Evolutionary conservation across 2,113 vertebrate species (phyloP).

Genomic region (Trinectes maculatus): DNA sequence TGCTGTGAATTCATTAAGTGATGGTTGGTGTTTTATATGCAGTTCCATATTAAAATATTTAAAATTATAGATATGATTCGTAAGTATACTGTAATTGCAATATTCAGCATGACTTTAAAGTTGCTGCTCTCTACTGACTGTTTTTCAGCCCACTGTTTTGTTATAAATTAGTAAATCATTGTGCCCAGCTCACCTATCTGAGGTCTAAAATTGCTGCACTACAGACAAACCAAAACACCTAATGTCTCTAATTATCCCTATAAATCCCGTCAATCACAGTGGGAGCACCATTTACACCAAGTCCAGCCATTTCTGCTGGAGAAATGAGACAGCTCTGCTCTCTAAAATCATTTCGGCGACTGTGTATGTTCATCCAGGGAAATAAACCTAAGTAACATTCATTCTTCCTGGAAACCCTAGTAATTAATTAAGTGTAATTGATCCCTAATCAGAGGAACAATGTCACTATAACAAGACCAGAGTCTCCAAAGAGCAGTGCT

Average conservation of each 20-base stretch:
- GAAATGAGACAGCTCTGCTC: not conserved
- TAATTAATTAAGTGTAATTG: conserved; percentile 51
- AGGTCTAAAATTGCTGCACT: not conserved
- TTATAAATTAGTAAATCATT: not conserved
- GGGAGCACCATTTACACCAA: not conserved
- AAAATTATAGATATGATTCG: no score
- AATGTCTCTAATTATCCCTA: conserved; percentile 6
- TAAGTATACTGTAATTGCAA: not conserved
- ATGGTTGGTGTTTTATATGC: no score
- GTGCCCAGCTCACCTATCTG: not conserved
- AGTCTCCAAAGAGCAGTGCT: not conserved
- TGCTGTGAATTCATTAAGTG: no score
- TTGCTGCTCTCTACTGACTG: not conserved
- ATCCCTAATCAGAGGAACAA: conserved; percentile 39
- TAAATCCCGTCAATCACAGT: conserved; percentile 33
- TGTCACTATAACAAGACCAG: conserved; percentile 35
- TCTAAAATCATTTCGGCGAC: conserved; percentile 17
- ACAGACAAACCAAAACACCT: not conserved
- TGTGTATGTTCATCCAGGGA: conserved; percentile 3
- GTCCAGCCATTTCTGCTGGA: not conserved
- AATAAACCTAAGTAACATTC: conserved; percentile 21
- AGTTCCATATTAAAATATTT: no score
- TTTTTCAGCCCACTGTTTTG: not conserved
- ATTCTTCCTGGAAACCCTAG: conserved; percentile 45
- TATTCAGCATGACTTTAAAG: not conserved